A percentile compares a stretch with the other conserved stretches of the same genome.
Conservation (phyloP, 2,797 vertebrate genomes). For the Myoxocephalus aenaeus region DNA sequence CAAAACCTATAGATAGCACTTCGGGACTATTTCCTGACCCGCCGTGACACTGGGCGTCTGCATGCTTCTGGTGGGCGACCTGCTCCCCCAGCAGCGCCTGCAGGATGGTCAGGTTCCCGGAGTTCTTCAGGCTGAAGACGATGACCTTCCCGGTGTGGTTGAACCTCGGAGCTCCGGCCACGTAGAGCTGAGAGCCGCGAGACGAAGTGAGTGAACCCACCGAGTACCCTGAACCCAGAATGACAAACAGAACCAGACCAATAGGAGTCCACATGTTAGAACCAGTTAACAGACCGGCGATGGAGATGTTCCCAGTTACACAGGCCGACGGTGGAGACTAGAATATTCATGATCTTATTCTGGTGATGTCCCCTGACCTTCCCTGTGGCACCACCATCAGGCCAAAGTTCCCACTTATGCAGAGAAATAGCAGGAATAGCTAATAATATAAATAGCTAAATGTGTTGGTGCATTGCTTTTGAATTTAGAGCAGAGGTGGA, state of each 20-base stretch:
- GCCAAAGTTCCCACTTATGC: background rate
- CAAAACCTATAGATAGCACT: no score
- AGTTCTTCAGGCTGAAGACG: constrained; percentile 91
- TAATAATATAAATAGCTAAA: no score
- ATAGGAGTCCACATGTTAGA: background rate
- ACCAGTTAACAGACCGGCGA: background rate
- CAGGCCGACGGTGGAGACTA: no score
- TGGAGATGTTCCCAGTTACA: no score
- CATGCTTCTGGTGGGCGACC: constrained; percentile 76
- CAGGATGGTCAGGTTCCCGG: constrained; percentile 90
- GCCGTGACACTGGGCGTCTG: background rate
- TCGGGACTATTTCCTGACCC: background rate
- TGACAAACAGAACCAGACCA: background rate
- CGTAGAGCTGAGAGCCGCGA: constrained; percentile 84
- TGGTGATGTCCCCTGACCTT: background rate
- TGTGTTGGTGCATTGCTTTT: background rate
- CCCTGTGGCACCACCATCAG: background rate
- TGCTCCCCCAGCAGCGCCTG: constrained; percentile 91
- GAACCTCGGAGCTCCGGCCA: constrained; percentile 94
- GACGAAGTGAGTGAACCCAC: constrained; percentile 89
- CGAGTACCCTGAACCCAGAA: constrained; percentile 88
- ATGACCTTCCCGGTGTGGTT: constrained; percentile 98
- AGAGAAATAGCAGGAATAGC: no score
- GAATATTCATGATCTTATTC: background rate
- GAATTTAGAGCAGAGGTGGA: background rate